phyloP scores from a whole-genome alignment of 1,140 invertebrate genomes.

The Lepidostoma basale region DNA sequence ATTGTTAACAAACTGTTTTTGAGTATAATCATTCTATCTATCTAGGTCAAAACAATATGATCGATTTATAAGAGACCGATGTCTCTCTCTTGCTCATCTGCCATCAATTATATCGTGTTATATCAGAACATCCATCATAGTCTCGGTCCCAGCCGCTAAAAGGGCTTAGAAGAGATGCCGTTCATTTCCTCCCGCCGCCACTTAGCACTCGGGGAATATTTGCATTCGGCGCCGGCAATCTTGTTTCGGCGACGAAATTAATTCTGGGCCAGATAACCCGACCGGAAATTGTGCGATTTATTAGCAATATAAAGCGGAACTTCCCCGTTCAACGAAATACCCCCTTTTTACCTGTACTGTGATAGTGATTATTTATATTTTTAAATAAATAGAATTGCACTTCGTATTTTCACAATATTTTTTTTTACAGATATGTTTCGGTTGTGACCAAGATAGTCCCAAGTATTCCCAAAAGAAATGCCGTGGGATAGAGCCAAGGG shows the following conservation, averaged over 20 bases:
- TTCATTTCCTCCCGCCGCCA: constrained; percentile 6
- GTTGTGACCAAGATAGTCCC: no score
- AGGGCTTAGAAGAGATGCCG: not conserved
- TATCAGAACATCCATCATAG: not conserved
- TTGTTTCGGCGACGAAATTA: not conserved
- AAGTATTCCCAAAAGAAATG: not conserved
- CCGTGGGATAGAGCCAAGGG: no score
- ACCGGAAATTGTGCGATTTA: not conserved
- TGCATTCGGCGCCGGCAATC: constrained; percentile 5
- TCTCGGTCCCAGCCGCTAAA: not conserved
- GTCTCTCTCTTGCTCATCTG: not conserved
- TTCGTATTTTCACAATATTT: no score
- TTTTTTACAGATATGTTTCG: no score
- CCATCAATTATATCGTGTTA: not conserved
- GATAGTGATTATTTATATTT: no score
- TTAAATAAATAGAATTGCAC: no score
- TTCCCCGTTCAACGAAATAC: not conserved
- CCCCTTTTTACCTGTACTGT: not conserved
- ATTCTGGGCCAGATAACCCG: not conserved
- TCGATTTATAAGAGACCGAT: no score
- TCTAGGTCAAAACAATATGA: no score
- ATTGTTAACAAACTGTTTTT: no score
- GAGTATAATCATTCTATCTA: no score
- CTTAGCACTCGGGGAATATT: constrained; percentile 7
- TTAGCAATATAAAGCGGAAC: not conserved